Conservation (phyloP, 1,140 invertebrate genomes). For the Drosophila nasuta region DNA sequence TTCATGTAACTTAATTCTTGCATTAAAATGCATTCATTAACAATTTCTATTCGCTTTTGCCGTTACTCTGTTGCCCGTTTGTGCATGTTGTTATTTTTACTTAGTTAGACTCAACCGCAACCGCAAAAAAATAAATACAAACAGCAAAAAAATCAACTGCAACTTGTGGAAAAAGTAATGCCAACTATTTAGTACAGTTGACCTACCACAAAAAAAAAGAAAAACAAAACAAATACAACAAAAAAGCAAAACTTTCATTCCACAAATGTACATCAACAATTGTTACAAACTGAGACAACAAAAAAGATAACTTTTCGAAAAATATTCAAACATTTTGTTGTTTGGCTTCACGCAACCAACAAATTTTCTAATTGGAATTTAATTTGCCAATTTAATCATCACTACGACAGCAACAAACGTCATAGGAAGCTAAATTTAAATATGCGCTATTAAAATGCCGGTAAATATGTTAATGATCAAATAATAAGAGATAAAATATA, state of each 20-base stretch:
- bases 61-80: constrained; percentile 9
- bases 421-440: too few species aligned
- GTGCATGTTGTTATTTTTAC: constrained; percentile 17
- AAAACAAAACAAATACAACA: constrained; percentile 23
- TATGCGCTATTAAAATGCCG: too few species aligned
- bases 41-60: constrained; percentile 42
- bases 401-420: too few species aligned
- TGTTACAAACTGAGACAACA: not conserved
- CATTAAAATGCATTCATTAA: constrained; percentile 82
- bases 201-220: constrained; percentile 55
- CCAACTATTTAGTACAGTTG: constrained; percentile 66
- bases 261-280: constrained; percentile 17
- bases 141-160: constrained; percentile 1
- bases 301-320: constrained; percentile 6
- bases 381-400: not conserved
- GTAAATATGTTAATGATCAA: too few species aligned
- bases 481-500: too few species aligned
- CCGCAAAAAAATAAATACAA: constrained; percentile 54
- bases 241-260: constrained; percentile 52
- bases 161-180: constrained; percentile 42
- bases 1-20: constrained; percentile 81
- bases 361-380: constrained; percentile 1
- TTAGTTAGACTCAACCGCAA: constrained; percentile 38
- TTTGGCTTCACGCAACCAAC: not conserved
- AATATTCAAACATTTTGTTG: not conserved